These are phyloP conservation scores for Eidolon helvum DNA, from an alignment of 2,113 vertebrate species.

Conservation along the genomic window DNA sequence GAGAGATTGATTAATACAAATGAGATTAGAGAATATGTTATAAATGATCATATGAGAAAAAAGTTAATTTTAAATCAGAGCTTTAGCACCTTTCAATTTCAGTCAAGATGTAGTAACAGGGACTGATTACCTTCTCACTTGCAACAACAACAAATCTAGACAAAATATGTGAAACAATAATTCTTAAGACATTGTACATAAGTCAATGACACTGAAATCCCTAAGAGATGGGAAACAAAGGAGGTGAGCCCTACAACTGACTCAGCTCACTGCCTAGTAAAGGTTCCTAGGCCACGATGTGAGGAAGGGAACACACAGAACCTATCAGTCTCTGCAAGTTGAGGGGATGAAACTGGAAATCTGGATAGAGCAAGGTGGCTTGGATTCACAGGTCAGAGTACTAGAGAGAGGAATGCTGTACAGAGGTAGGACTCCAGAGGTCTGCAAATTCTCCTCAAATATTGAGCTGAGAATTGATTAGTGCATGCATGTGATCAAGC, in stretches of 20 bases:
- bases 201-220: neutral
- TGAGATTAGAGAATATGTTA: neutral
- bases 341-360: neutral
- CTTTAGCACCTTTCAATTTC: neutral
- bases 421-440: neutral
- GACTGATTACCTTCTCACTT: neutral
- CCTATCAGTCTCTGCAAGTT: neutral
- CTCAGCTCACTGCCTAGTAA: neutral
- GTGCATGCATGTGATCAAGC: neutral
- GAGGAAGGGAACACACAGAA: neutral
- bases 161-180: neutral
- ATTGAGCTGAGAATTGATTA: neutral
- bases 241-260: neutral
- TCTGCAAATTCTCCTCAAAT: neutral
- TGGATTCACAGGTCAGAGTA: neutral
- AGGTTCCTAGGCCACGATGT: neutral
- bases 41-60: neutral
- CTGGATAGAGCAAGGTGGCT: neutral
- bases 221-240: neutral
- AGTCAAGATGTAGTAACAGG: neutral
- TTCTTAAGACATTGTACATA: neutral
- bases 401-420: neutral
- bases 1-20: neutral
- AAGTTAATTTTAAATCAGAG: slow-evolving; percentile 12
- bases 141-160: neutral